Conservation (phyloP, 2,113 vertebrate species). For the Dipodomys ordii region DNA sequence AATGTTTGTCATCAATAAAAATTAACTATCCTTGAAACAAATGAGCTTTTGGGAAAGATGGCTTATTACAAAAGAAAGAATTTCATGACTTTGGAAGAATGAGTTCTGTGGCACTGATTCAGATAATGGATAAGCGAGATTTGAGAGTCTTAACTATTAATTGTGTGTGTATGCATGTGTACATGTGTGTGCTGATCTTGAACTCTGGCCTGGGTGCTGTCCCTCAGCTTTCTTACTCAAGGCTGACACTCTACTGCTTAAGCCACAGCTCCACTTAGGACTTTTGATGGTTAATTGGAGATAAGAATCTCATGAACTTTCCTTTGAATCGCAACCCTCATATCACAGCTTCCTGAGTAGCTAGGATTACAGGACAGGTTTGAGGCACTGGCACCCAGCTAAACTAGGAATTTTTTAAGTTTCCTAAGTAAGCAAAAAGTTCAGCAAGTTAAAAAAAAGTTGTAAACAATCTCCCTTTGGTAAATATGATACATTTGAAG, state of each 20-base stretch:
- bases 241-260: too few species aligned
- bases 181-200: too few species aligned
- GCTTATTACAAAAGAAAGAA: background rate
- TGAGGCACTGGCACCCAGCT: too few species aligned
- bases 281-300: too few species aligned
- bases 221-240: too few species aligned
- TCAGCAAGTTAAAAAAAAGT: background rate
- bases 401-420: background rate
- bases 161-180: too few species aligned
- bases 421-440: background rate
- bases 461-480: background rate
- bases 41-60: background rate
- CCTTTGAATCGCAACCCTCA: too few species aligned
- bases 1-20: constrained; percentile 68
- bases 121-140: background rate
- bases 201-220: too few species aligned
- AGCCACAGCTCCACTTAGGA: too few species aligned
- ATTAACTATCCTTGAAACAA: constrained; percentile 43
- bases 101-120: background rate
- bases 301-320: too few species aligned
- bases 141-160: background rate
- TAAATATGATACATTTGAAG: background rate
- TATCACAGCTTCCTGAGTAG: too few species aligned
- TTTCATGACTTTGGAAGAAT: background rate
- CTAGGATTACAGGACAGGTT: too few species aligned